Evolutionary conservation across 2,888 invertebrate genomes (phyloP).

Genomic region (Gymnosoma rotundatum): DNA sequence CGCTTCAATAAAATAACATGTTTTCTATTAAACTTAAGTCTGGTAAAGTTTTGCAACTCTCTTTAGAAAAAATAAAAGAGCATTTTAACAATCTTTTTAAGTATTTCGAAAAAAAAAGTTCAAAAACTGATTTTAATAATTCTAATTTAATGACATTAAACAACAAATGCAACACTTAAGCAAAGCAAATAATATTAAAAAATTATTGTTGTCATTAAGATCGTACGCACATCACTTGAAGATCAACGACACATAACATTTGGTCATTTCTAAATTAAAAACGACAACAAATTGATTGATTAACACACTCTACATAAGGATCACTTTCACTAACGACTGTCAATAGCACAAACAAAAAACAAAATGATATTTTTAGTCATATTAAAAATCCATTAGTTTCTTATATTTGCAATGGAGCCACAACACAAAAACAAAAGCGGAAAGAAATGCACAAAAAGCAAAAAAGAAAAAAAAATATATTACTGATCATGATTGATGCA

Average conservation of each 20-base stretch:
- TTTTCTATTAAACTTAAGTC: too few species aligned
- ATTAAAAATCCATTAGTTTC: conserved; percentile 57
- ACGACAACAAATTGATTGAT: conserved; percentile 52
- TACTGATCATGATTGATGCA: conserved; percentile 43
- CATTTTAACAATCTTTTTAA: too few species aligned
- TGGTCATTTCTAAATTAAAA: conserved; percentile 18
- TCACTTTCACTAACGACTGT: conserved; percentile 55
- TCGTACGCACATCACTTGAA: conserved; percentile 12
- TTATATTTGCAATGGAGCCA: neutral
- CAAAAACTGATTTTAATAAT: too few species aligned
- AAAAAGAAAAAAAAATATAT: neutral
- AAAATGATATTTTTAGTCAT: conserved; percentile 46
- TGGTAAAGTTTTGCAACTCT: too few species aligned
- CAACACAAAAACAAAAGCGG: conserved; percentile 7
- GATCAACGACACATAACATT: conserved; percentile 34
- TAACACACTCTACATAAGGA: conserved; percentile 53
- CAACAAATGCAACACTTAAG: neutral
- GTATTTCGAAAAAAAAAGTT: too few species aligned
- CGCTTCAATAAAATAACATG: too few species aligned
- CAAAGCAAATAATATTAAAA: neutral
- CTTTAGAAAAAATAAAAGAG: too few species aligned
- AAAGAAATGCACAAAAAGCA: conserved; percentile 29
- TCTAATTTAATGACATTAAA: too few species aligned
- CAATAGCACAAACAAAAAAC: neutral
- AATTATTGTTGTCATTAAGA: neutral